Base-by-base conservation (phyloP, 1,140 invertebrate genomes). In the Drosophila grimshawi region DNA sequence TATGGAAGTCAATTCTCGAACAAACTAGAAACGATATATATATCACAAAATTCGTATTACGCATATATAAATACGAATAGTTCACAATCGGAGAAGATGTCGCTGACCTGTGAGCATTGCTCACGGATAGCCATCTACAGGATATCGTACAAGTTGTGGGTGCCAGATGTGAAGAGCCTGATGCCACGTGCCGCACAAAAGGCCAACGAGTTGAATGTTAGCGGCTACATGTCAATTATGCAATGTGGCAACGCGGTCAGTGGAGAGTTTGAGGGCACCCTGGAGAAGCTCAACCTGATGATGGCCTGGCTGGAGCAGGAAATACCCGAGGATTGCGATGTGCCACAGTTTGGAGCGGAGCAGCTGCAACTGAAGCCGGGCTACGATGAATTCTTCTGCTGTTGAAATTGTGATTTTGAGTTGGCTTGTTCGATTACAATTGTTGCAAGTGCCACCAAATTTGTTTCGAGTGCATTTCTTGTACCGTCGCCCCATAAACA, bases 381-480 rank as follows among this genome's bases (percentile, higher is more conserved):
- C 56, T 86, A 76, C 53, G 53, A 61, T 45, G 72, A 78, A 52
- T 83, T 83, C 69, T 83, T 88, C 29, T 88, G 62, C 45, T 86
- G 83, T 41, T 86, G 49, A 51, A 3, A 7, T 7, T 49, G 32
- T 29, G 2, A 2, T 6, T 19, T 19, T 35, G 45, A 78, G 39
- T 52, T 63, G 39, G 46, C 46, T 73, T 53, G 59, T 7, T 2
- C 3, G 10, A 75, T 75, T 81, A 76, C 75, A 86, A 78, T 51
- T 67, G 61, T 71, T 29, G 71, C 65, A 35, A 73, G 43, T 63
- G 48, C 60, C 45, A 73, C 61, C 46, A 81, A 64, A 78, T 63
- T 86, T 80, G 59, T 88, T 88, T 88, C 46, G 71, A 90, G 85
- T 89, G 85, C 81, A 89, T 80, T 32, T 81, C 70, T 41, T n/a